Evolutionary conservation across 2,113 vertebrate species (phyloP).

Genomic region (Xenopus laevis): DNA sequence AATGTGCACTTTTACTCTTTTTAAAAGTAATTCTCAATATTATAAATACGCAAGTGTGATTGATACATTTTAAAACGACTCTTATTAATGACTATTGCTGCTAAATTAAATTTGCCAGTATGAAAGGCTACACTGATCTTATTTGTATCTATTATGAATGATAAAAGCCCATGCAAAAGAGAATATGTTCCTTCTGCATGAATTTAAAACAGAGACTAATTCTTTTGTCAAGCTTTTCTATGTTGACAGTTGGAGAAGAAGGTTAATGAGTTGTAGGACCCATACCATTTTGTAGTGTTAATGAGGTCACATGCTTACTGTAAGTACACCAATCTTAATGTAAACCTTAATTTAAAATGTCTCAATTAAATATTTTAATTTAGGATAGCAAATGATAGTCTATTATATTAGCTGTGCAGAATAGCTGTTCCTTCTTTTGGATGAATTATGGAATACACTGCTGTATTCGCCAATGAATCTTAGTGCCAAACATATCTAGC

Average conservation of each 20-base stretch:
- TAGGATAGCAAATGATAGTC: neutral
- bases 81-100: no score
- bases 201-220: slow-evolving; percentile 38
- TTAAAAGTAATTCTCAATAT: no score
- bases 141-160: slow-evolving; percentile 4
- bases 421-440: no score
- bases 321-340: slow-evolving; percentile 43
- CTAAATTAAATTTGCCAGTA: no score
- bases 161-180: slow-evolving; percentile 2
- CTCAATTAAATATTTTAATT: slow-evolving; percentile 40
- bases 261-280: slow-evolving; percentile 44
- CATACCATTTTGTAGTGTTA: slow-evolving; percentile 38
- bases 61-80: no score
- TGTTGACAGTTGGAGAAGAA: slow-evolving; percentile 37
- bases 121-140: neutral
- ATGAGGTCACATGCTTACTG: slow-evolving; percentile 42
- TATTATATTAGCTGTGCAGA: neutral
- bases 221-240: slow-evolving; percentile 38
- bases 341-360: slow-evolving; percentile 40
- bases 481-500: no score
- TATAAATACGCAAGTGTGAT: neutral
- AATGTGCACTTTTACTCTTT: no score
- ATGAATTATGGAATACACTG: no score
- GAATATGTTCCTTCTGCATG: slow-evolving; percentile 24
- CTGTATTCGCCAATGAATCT: no score